These are phyloP conservation scores for Tipula confusa DNA, from an alignment of 2,888 invertebrate genomes.

Conservation along the genomic window DNA sequence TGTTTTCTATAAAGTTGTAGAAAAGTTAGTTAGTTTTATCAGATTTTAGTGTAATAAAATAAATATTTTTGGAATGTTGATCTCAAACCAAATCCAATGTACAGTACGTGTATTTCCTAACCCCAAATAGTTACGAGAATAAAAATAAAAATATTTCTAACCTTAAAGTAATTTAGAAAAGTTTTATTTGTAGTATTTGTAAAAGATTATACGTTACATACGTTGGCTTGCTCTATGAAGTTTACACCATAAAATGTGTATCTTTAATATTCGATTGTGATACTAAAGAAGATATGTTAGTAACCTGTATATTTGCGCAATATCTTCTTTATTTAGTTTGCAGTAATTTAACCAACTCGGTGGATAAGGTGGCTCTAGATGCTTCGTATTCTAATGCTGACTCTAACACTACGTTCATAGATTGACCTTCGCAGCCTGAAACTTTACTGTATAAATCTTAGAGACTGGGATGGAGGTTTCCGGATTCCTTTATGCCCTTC, in stretches of 20 bases:
- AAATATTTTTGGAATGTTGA: neutral
- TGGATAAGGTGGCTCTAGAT: too few species aligned
- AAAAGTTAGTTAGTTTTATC: slow-evolving; percentile 3
- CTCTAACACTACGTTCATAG: too few species aligned
- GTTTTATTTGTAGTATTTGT: neutral
- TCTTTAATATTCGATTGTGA: neutral
- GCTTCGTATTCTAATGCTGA: too few species aligned
- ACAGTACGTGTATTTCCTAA: neutral
- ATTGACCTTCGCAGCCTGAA: too few species aligned
- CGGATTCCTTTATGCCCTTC: too few species aligned
- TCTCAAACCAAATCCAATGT: neutral
- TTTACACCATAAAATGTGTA: neutral
- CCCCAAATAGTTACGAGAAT: neutral
- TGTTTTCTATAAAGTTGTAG: neutral
- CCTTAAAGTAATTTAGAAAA: neutral
- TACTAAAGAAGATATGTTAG: neutral
- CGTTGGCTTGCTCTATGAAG: neutral
- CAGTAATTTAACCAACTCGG: too few species aligned
- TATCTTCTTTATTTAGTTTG: too few species aligned
- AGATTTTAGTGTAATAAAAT: neutral
- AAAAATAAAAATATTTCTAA: neutral
- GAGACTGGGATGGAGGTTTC: too few species aligned
- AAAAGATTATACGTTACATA: neutral
- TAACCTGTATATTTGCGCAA: too few species aligned
- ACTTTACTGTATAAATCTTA: too few species aligned